These are phyloP conservation scores for Peromyscus aztecus DNA, from an alignment of 2,797 vertebrate species.

Conservation along the genomic window DNA sequence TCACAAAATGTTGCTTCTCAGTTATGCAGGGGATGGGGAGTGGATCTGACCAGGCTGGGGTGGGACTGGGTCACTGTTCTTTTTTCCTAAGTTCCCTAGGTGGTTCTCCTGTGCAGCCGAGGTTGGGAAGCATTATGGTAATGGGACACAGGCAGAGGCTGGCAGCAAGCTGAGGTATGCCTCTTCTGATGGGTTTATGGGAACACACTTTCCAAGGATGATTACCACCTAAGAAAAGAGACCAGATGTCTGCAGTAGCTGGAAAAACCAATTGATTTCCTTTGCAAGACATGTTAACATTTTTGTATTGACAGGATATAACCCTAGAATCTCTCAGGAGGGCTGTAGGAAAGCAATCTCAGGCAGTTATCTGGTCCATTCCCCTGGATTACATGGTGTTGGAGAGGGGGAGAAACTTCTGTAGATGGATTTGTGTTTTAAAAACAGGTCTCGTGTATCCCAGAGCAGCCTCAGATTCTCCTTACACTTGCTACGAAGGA, in stretches of 20 bases:
- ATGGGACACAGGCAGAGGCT: not conserved
- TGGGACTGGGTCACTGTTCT: not conserved
- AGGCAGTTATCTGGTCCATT: not conserved
- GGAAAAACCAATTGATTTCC: conserved; percentile 64
- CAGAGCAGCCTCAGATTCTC: not conserved
- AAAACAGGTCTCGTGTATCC: not conserved
- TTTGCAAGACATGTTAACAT: conserved; percentile 3
- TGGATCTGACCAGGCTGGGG: not conserved
- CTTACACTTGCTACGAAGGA: not conserved
- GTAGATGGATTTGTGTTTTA: not conserved
- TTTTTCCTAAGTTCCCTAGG: not conserved
- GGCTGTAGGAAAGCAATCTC: conserved; percentile 35
- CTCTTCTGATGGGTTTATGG: conserved; percentile 17
- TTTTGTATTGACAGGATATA: conserved; percentile 47
- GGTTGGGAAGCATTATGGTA: not conserved
- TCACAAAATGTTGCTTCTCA: conserved; percentile 31
- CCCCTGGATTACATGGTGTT: not conserved
- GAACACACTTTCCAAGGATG: conserved; percentile 57
- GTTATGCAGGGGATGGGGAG: not conserved
- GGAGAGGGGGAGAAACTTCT: conserved; percentile 34
- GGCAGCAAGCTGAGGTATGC: not conserved
- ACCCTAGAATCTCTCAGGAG: conserved; percentile 60
- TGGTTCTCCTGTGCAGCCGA: conserved; percentile 13
- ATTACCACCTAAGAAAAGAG: conserved; percentile 59
- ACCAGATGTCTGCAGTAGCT: conserved; percentile 57